These are phyloP conservation scores for Echinometra lucunter DNA, from an alignment of 53 echinoderm and acorn worm species.

Conservation along the genomic window DNA sequence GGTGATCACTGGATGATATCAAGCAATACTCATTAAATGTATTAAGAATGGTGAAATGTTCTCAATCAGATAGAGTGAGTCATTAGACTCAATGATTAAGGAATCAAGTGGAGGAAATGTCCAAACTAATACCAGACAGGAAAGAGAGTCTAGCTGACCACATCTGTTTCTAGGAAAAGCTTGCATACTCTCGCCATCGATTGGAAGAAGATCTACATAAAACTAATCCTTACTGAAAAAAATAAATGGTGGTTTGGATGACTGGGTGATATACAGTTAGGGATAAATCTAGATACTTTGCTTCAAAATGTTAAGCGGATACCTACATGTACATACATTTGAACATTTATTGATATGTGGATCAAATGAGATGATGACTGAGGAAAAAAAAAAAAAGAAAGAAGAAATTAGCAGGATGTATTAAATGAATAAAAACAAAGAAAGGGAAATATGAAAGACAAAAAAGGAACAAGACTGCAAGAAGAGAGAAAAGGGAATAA, in stretches of 20 bases:
- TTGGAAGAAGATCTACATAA: background rate
- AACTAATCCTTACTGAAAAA: too few species aligned
- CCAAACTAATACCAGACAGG: background rate
- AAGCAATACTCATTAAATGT: background rate
- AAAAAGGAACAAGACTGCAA: background rate
- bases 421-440: background rate
- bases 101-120: background rate
- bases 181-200: background rate
- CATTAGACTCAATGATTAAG: background rate
- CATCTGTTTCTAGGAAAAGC: background rate
- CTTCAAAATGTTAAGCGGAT: background rate
- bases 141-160: background rate
- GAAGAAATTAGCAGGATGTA: background rate
- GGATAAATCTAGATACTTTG: too few species aligned
- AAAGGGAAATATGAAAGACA: background rate
- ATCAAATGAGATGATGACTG: background rate
- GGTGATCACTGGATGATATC: background rate
- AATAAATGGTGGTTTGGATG: background rate
- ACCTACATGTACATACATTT: background rate
- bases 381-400: background rate
- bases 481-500: background rate
- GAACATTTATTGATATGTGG: background rate
- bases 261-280: background rate
- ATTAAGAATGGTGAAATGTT: background rate
- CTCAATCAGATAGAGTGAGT: background rate